These are phyloP conservation scores for Leucoma salicis DNA, from an alignment of 2,888 invertebrate genomes.

Conservation along the genomic window DNA sequence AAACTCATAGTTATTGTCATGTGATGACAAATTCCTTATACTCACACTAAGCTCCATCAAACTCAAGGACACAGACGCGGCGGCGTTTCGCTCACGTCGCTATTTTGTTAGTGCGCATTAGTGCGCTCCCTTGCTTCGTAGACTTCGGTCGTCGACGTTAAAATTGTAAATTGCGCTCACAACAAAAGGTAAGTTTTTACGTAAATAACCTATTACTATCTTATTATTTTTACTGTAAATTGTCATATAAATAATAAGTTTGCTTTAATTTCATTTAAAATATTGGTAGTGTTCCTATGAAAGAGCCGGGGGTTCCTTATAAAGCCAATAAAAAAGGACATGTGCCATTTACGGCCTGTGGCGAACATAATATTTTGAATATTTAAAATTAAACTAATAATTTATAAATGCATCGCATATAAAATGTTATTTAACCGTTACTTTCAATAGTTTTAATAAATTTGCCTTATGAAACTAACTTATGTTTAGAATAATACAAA, in stretches of 20 bases:
- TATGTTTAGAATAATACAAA: no score
- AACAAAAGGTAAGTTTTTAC: slow-evolving; percentile 9
- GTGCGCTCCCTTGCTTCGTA: slow-evolving; percentile 6
- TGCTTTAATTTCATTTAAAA: slow-evolving; percentile 14
- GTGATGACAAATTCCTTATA: background rate
- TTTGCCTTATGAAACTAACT: no score
- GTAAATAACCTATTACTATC: slow-evolving; percentile 18
- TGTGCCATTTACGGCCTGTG: no score
- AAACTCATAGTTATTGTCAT: no score
- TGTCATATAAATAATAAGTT: slow-evolving; percentile 25
- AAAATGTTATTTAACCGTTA: no score
- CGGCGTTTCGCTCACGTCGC: no score
- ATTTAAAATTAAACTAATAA: no score
- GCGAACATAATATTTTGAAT: no score
- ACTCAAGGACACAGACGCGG: no score
- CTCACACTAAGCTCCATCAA: background rate
- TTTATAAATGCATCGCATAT: no score
- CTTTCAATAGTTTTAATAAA: no score
- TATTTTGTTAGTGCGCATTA: background rate
- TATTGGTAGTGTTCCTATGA: slow-evolving; percentile 20
- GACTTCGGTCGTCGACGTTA: slow-evolving; percentile 11
- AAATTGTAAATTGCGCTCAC: slow-evolving; percentile 13
- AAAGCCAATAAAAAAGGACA: slow-evolving; percentile 29
- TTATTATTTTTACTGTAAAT: slow-evolving; percentile 20
- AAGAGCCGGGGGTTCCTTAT: slow-evolving; percentile 30